Base-by-base conservation (phyloP, 2,113 vertebrate species). In the Melozone crissalis region DNA sequence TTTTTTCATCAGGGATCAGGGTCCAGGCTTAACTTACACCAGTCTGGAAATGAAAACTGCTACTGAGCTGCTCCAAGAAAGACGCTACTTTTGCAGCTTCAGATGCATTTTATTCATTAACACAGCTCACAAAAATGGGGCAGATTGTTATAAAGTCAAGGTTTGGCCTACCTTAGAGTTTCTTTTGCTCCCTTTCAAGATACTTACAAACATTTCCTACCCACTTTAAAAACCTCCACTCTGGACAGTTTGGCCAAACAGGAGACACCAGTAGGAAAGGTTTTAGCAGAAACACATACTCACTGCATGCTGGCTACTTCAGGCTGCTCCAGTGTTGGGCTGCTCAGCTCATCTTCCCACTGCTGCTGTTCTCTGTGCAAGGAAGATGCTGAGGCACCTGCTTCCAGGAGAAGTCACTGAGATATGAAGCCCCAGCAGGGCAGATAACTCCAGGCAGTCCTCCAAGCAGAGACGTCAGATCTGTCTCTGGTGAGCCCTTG, bases 221-320 rank as follows among this genome's bases (percentile, higher is more conserved):
- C 13, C 7, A 37, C 55, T 62, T 66, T 12, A 57, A 68, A 51
- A 80, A 35, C 1, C 0, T 4, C 4, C 0, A 0, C 28, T 75
- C 47, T 54, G 52, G 52, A 57, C 37, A 57, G 28, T 65, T 47
- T 28, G 41, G 10, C 37, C 41, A 46, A 87, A 31, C 9, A 68
- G 54, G n/a, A 74, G 47, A n/a, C 35, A 62, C 30, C 22, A 69
- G 19, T 15, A 67, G 58, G 44, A 47, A 55, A 78, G 31, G 43
- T 46, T 89, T 84, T 31, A 72, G 58, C 47, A 84, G 63, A 68
- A 81, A 67, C 47, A 35, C 10, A 5, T 19, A 78, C 35, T 94
- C 65, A 74, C 37, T 17, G 24, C 3, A 3, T 10, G 14, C 41
- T 57, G 41, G 22, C 61, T 76, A 14, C 37, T 80, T 39, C 47